These are phyloP conservation scores for Drosophila grimshawi DNA, from an alignment of 1,140 invertebrate genomes.

Conservation along the genomic window DNA sequence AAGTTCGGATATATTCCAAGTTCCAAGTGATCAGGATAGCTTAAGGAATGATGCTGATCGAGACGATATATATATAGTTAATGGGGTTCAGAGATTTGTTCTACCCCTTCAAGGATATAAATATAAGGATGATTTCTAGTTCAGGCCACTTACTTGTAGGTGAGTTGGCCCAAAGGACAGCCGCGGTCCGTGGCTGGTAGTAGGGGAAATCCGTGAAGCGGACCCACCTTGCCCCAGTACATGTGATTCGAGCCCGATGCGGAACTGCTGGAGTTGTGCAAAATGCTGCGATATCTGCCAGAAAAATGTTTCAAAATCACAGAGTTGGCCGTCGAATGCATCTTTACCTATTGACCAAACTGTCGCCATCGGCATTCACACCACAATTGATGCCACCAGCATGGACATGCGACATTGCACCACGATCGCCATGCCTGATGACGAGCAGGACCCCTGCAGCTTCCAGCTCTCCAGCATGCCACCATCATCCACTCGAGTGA, in stretches of 20 bases:
- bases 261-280: conserved; percentile 86
- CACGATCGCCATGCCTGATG: conserved; percentile 94
- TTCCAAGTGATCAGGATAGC: too few relatives aligned
- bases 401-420: conserved; percentile 91
- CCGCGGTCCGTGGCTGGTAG: conserved; percentile 87
- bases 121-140: not conserved
- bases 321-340: conserved; percentile 49
- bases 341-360: conserved; percentile 84
- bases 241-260: conserved; percentile 86
- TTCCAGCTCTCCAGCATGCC: conserved; percentile 86
- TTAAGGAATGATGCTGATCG: too few relatives aligned
- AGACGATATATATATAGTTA: too few relatives aligned
- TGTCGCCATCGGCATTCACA: conserved; percentile 85
- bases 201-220: conserved; percentile 93
- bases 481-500: conserved; percentile 89
- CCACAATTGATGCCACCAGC: conserved; percentile 91
- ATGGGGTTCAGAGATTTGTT: too few relatives aligned
- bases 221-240: conserved; percentile 90
- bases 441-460: conserved; percentile 91
- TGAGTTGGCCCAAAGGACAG: conserved; percentile 90
- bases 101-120: too few relatives aligned
- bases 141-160: conserved; percentile 85
- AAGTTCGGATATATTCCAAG: too few relatives aligned
- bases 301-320: not conserved
- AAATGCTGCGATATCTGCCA: conserved; percentile 86